Base-by-base conservation (phyloP, 2,888 invertebrate species). In the Argyresthia albistria region DNA sequence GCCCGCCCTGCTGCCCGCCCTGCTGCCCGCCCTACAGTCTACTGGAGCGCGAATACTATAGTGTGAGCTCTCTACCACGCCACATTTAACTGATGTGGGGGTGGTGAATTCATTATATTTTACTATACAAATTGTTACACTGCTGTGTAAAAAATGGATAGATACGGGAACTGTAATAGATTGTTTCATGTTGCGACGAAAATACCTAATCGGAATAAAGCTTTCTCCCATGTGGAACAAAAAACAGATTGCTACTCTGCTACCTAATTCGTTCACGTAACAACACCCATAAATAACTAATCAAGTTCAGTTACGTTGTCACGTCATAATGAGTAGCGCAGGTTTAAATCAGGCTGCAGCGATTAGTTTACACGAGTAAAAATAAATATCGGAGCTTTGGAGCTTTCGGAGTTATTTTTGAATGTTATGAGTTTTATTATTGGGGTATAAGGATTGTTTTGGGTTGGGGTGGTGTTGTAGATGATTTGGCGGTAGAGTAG, bases 1-100 rank as follows among this genome's bases (percentile, higher is more conserved):
- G 25, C 3, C 50, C 50, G 55, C 48, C 51, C 50, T 45, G 46
- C 25, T 53, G 51, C 45, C 36, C 52, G 51, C 57, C 49, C 49
- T 12, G 47, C 36, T 52, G 51, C 57, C 49, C 49, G 37, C 36
- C 39, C 45, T 14, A 46, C 45, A 6, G 11, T 42, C 42, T 42
- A 6, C 6, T 12, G 42, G n/a, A 25, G 25, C 25, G 25, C 25
- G 25, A 25, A 25, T 25, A 25, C 25, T 25, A 25, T 25, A 25
- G 25, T 25, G 6, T 25, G 25, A 25, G 2, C 3, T 25, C 25
- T 25, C 25, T 25, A 6, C 25, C 25, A 25, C 25, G 25, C 3
- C 25, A 25, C 25, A 25, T 25, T 25, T 25, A 25, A 25, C 25
- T 25, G 6, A 25, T 25, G 25, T 25, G 25, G 25, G 25, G 25